These are phyloP conservation scores for Notothenia coriiceps DNA, from an alignment of 2,113 vertebrate species.

Conservation along the genomic window DNA sequence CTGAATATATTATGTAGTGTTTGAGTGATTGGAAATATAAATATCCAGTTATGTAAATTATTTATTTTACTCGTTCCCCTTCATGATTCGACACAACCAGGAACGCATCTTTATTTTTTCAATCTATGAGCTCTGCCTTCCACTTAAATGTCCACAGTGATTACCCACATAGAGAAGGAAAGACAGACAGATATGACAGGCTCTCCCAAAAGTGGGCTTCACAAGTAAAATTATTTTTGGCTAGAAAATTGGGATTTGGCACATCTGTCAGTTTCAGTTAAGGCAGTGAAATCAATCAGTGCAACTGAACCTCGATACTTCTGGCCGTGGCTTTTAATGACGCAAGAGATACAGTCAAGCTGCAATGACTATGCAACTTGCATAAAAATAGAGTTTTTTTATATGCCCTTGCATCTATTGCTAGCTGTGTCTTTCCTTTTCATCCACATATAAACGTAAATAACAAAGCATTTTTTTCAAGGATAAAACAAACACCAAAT, in stretches of 20 bases:
- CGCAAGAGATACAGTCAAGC: conserved; percentile 68
- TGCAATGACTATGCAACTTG: conserved; percentile 67
- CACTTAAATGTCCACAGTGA: conserved; percentile 47
- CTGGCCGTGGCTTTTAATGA: conserved; percentile 65
- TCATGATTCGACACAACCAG: neutral
- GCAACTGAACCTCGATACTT: conserved; percentile 39
- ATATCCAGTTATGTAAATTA: conserved; percentile 62
- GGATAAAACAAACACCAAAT: conserved; percentile 45
- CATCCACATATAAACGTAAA: conserved; percentile 26
- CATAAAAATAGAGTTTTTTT: conserved; percentile 50
- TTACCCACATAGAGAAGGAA: conserved; percentile 31
- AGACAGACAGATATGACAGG: conserved; percentile 35
- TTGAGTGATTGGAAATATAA: conserved; percentile 47
- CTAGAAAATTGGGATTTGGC: conserved; percentile 74
- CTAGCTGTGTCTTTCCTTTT: conserved; percentile 36
- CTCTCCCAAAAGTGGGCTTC: conserved; percentile 49
- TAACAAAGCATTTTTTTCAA: conserved; percentile 32
- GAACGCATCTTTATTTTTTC: neutral
- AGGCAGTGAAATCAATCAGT: conserved; percentile 72
- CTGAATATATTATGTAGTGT: conserved; percentile 63
- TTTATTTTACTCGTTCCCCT: neutral
- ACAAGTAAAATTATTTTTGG: conserved; percentile 39
- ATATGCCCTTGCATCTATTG: conserved; percentile 51
- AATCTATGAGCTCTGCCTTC: conserved; percentile 4
- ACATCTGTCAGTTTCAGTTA: conserved; percentile 77